A percentile compares a stretch with the other conserved stretches of the same genome.
Conservation (phyloP, 37 sponge, comb jelly and placozoan species). For the Oopsacas minuta region DNA sequence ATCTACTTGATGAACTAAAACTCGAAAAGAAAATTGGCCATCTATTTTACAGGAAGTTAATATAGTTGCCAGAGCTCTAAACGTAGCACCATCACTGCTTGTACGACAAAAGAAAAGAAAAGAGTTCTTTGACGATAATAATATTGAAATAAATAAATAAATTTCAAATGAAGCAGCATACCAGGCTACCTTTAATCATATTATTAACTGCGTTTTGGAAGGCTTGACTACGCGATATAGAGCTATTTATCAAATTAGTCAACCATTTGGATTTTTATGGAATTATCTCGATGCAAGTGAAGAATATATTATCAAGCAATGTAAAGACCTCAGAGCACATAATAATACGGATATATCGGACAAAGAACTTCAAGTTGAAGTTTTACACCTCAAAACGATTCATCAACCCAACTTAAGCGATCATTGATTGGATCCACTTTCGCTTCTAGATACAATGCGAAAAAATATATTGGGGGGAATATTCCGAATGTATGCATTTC, state of each 20-base stretch:
- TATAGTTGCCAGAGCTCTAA: not conserved
- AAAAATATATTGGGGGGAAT: slow-evolving; percentile 1
- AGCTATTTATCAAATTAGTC: slow-evolving; percentile 12
- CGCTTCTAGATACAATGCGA: not conserved
- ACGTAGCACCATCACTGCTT: not conserved
- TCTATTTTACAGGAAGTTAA: not conserved
- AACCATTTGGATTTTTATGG: slow-evolving; percentile 16
- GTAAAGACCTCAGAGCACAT: not conserved
- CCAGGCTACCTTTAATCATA: not conserved
- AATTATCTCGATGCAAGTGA: slow-evolving; percentile 9
- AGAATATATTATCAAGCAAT: not conserved
- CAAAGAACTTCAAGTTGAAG: slow-evolving; percentile 18
- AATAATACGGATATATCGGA: not conserved
- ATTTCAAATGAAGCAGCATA: slow-evolving; percentile 6
- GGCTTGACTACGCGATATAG: slow-evolving; percentile 19
- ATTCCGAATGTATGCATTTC: not conserved
- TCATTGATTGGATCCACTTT: slow-evolving; percentile 14
- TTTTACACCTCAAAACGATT: slow-evolving; percentile 18
- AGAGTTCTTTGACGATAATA: slow-evolving; percentile 10
- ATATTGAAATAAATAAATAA: not conserved
- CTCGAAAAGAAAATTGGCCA: slow-evolving; percentile 7
- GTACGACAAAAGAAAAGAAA: slow-evolving; percentile 12
- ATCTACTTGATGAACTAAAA: slow-evolving; percentile 20
- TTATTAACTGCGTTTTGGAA: slow-evolving; percentile 17
- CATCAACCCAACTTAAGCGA: slow-evolving; percentile 13